phyloP scores from a whole-genome alignment of 2,888 invertebrate species.

The Agriotes lineatus region DNA sequence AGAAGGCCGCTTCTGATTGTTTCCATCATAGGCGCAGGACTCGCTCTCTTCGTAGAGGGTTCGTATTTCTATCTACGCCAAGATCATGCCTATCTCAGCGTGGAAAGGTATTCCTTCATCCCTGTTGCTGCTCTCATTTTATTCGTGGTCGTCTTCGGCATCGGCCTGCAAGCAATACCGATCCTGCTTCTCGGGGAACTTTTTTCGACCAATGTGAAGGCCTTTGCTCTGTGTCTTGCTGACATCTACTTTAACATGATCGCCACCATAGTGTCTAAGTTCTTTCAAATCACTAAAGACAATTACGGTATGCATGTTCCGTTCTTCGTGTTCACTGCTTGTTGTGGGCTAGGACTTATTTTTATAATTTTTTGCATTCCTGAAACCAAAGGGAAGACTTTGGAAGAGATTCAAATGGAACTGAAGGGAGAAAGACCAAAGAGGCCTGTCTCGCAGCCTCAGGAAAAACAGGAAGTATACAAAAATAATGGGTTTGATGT shows the following conservation, averaged over 20 bases:
- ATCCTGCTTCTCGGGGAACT: slow-evolving; percentile 69
- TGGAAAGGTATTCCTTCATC: neutral
- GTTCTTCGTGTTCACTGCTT: slow-evolving; percentile 65
- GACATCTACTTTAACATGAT: slow-evolving; percentile 68
- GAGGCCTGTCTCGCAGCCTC: neutral
- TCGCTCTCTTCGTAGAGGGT: slow-evolving; percentile 61
- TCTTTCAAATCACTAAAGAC: slow-evolving; percentile 64
- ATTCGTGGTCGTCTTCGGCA: slow-evolving; percentile 65
- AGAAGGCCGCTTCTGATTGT: slow-evolving; percentile 73
- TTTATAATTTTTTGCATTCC: slow-evolving; percentile 66
- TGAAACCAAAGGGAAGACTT: slow-evolving; percentile 69
- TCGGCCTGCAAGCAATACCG: slow-evolving; percentile 69
- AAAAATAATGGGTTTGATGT: slow-evolving; percentile 10
- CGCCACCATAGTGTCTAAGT: slow-evolving; percentile 66
- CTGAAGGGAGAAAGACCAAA: slow-evolving; percentile 62
- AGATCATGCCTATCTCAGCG: neutral
- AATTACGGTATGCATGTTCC: slow-evolving; percentile 65
- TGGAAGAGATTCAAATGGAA: slow-evolving; percentile 70
- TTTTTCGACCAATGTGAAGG: slow-evolving; percentile 70
- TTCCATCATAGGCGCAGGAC: slow-evolving; percentile 64
- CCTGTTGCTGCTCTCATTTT: slow-evolving; percentile 54
- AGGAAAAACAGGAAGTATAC: slow-evolving; percentile 11
- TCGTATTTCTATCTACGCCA: slow-evolving; percentile 54
- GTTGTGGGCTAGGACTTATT: slow-evolving; percentile 62
- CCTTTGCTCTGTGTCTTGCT: slow-evolving; percentile 70